Evolutionary conservation across 1,140 invertebrate genomes (phyloP), one percentile per base, ranked within the genome.

Genomic region (Hypothenemus hampei): DNA sequence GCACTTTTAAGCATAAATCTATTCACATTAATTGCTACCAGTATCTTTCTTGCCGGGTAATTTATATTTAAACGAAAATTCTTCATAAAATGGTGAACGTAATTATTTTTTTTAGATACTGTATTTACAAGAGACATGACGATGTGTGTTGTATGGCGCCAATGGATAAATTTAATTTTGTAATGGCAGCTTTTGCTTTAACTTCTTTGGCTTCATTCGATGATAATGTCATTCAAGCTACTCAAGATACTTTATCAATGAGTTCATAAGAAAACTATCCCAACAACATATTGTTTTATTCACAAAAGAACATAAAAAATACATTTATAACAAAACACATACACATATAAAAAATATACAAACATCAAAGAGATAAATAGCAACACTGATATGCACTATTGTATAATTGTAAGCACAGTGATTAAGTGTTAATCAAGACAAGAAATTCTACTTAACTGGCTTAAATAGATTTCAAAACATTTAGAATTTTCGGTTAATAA

Each of bases 121-220:
- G n/a, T 22, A 19, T 43, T 4, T 50, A 44, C 31, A 57, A 57
- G 31, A 19, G 55, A 19, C 13, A 39, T 16, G 46, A 51, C 7
- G 40, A 43, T 15, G 33, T 43, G 23, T 57, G 55, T 31, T 57
- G 46, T 22, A 13, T 57, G 24, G 39, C 47, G 4, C 55, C 48
- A 10, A 19, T 24, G 19, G 55, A 57, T 18, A 57, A 45, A 36
- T 57, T 57, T 19, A 57, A 57, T 31, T 49, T 50, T 19, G n/a
- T 50, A n/a, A 50, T 57, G 37, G 55, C 44, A 3, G 15, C 20
- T 2, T 57, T 50, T 36, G 37, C 55, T 10, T 7, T 57, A 2
- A 13, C 50, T 2, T 41, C 46, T 43, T 11, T 57, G 8, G 36
- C 22, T 13, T 57, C 55, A 3, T 44, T 57, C 20, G 55, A 57